These are phyloP conservation scores for Tiaroga cobitis DNA, from an alignment of 2,797 vertebrate species.

Conservation along the genomic window DNA sequence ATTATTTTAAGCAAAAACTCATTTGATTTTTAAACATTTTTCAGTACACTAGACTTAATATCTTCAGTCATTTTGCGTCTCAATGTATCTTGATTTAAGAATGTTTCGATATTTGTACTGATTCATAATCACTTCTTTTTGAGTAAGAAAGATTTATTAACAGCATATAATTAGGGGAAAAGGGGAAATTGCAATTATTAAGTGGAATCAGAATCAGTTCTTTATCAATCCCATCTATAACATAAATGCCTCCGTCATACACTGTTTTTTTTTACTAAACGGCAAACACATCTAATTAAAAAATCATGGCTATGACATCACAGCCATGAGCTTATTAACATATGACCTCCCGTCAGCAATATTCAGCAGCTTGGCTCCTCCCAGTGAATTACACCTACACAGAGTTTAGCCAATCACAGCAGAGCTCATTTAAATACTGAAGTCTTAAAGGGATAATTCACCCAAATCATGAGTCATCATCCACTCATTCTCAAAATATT, in stretches of 20 bases:
- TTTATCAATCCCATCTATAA: neutral
- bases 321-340: neutral
- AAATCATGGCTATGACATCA: neutral
- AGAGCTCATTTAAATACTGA: neutral
- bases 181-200: neutral
- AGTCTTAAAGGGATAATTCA: neutral
- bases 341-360: neutral
- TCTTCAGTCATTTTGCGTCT: neutral
- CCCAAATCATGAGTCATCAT: neutral
- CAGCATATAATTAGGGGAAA: neutral
- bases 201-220: neutral
- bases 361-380: neutral
- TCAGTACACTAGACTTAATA: neutral
- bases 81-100: neutral
- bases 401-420: neutral
- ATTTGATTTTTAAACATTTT: too few relatives aligned
- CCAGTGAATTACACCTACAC: neutral
- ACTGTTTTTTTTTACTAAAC: neutral
- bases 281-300: neutral
- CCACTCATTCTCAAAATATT: neutral
- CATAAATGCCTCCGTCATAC: neutral
- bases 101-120: neutral
- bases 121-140: neutral
- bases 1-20: neutral
- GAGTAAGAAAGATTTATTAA: neutral